Evolutionary conservation across 2,888 invertebrate genomes (phyloP).

Genomic region (Unio pictorum): DNA sequence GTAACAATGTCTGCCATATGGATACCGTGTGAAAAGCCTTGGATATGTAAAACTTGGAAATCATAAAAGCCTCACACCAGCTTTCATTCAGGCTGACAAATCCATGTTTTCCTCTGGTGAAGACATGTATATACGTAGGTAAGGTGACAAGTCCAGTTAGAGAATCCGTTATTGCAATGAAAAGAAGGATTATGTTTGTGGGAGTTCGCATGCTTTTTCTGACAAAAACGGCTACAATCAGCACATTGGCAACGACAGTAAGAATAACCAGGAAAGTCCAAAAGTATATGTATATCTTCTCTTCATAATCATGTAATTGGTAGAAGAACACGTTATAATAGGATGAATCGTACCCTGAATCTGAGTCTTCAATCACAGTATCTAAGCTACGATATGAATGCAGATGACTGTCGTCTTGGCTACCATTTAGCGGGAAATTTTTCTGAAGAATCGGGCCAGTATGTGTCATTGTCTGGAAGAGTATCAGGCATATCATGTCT

Average conservation of each 20-base stretch:
- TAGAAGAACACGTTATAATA: background rate
- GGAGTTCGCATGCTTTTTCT: background rate
- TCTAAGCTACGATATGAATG: too few relatives aligned
- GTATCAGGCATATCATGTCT: too few relatives aligned
- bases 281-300: slow-evolving; percentile 1
- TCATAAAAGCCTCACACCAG: slow-evolving; percentile 11
- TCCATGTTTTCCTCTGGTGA: too few relatives aligned
- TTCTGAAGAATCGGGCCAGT: too few relatives aligned
- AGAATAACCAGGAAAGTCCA: slow-evolving; percentile 18
- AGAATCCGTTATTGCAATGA: slow-evolving; percentile 29
- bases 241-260: slow-evolving; percentile 24
- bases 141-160: slow-evolving; percentile 27
- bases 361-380: too few relatives aligned
- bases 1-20: slow-evolving; percentile 33
- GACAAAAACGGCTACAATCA: slow-evolving; percentile 12
- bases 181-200: slow-evolving; percentile 29
- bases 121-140: slow-evolving; percentile 21
- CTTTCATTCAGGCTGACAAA: background rate
- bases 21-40: slow-evolving; percentile 33
- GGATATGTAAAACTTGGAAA: slow-evolving; percentile 16
- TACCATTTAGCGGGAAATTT: too few relatives aligned
- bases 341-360: too few relatives aligned
- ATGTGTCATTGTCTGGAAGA: too few relatives aligned
- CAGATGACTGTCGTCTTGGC: too few relatives aligned
- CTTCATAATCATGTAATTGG: background rate